These are phyloP conservation scores for Drosophila seclusa DNA, from an alignment of 2,888 invertebrate genomes.

Conservation along the genomic window DNA sequence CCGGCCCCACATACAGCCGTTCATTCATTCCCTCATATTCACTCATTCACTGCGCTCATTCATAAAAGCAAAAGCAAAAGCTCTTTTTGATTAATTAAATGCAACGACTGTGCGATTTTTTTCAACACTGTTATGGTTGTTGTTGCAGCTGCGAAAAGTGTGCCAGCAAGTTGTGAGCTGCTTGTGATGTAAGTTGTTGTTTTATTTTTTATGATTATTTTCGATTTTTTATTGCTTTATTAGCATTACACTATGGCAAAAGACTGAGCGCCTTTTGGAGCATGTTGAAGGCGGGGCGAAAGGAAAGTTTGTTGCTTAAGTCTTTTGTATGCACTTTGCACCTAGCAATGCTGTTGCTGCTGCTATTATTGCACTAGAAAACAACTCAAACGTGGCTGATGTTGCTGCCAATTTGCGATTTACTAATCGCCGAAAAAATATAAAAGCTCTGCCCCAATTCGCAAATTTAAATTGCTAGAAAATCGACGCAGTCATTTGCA, in stretches of 20 bases:
- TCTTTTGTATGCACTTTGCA: constrained; percentile 67
- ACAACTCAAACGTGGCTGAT: constrained; percentile 63
- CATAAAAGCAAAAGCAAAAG: constrained; percentile 69
- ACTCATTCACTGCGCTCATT: constrained; percentile 63
- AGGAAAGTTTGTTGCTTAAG: constrained; percentile 64
- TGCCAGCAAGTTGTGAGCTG: constrained; percentile 63
- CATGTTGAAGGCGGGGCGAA: constrained; percentile 1
- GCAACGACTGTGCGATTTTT: constrained; percentile 61
- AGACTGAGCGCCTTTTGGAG: constrained; percentile 27
- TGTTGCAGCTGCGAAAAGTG: constrained; percentile 65
- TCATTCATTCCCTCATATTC: constrained; percentile 56
- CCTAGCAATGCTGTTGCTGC: constrained; percentile 34
- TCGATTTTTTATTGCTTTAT: constrained; percentile 67
- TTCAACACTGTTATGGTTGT: constrained; percentile 20
- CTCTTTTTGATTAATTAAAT: constrained; percentile 78
- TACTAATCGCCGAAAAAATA: constrained; percentile 30
- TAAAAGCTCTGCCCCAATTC: constrained; percentile 44
- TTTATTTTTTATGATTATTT: constrained; percentile 54
- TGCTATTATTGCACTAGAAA: constrained; percentile 47
- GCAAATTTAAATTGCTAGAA: constrained; percentile 44
- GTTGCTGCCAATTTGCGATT: constrained; percentile 42
- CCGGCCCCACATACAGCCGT: constrained; percentile 45
- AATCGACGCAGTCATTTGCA: constrained; percentile 56
- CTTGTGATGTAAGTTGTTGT: constrained; percentile 65
- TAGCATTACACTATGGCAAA: constrained; percentile 60